Base-by-base conservation (phyloP, 2,797 vertebrate species). In the Gallinago nigripennis region DNA sequence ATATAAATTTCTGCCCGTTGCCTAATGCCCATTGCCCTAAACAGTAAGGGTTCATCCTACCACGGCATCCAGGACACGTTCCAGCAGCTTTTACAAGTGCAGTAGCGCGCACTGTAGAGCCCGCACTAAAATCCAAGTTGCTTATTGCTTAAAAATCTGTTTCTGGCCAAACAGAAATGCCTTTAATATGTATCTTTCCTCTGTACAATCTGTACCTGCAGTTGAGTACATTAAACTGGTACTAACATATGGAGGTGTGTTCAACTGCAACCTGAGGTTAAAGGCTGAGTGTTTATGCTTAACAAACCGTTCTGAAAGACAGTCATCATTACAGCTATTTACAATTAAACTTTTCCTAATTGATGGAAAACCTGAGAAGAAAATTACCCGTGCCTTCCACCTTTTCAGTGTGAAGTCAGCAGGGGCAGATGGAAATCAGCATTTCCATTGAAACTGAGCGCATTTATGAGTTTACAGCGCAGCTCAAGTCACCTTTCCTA, bases 351-450 rank as follows among this genome's bases (percentile, higher is more conserved):
- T 91, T 95, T 75, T 88, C 57, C 56, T 76, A 92, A 80, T 18
- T 76, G 91, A 92, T 51, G 54, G 81, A 72, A 90, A 77, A 89
- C 92, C 41, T 11, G 60, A 78, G 77, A 94, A 68, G 37, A 91
- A 70, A 75, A 72, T 48, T 64, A 57, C 27, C 61, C 72, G 9
- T 84, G 63, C 15, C 84, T 81, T 85, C 69, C 64, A 72, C 43
- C 61, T 53, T 95, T 88, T 86, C 91, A 68, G 56, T 86, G 73
- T 77, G 16, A 73, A 90, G 92, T 79, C 85, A 92, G 71, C 83
- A 69, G 53, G 82, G 78, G 60, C 82, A 94, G 82, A 84, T 72
- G 37, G 85, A 82, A 82, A 86, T n/a, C 41, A 82, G 35, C 69
- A 43, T 53, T 93, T 86, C 72, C 68, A 86, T 81, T 76, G 68